Base-by-base conservation (phyloP, 2,888 invertebrate species). In the Phasia obesa region DNA sequence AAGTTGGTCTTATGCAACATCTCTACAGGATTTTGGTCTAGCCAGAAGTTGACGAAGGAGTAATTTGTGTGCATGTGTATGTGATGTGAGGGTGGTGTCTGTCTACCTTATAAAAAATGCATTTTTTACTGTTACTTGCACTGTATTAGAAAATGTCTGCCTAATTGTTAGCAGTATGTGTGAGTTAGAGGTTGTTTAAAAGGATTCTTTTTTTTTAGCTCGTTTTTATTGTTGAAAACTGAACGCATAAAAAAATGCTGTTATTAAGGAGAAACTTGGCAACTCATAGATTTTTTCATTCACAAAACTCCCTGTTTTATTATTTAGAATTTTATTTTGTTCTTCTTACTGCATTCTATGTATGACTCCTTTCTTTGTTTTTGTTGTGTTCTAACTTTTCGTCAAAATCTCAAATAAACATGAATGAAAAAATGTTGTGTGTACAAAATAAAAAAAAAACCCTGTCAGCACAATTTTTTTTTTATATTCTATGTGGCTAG, bases 301-400 rank as follows among this genome's bases (percentile, higher is more conserved):
- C 59, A 60, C 27, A 65, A 59, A 78, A 55, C 57, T 49, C 42
- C 42, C 19, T 25, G 47, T 76, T 67, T 38, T 38, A 38, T 51
- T 78, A n/a, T 64, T 70, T 49, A 57, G 55, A 35, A 49, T 55
- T 70, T 47, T 21, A 11, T 77, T 74, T 65, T 55, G 17, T 74
- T 65, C 55, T 74, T 65, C 55, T 47, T 15, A 15, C 19, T 31
- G 0, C 1, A 27, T 69, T 38, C n/a, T 69, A 42, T 67, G 4
- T 25, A 47, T 55, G 11, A 19, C 23, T 55, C 17, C 44, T 59
- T n/a, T 62, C n/a, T 62, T 57, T 51, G 23, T 21, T 25, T 60
- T 69, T 78, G 62, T 71, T 78, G n/a, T 65, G 57, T 65, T 78
- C 27, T 65, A 17, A 27, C 49, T 23, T 42, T 78, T 78, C 64